Base-by-base conservation (phyloP, 2,797 vertebrate species). In the Microcaecilia unicolor region DNA sequence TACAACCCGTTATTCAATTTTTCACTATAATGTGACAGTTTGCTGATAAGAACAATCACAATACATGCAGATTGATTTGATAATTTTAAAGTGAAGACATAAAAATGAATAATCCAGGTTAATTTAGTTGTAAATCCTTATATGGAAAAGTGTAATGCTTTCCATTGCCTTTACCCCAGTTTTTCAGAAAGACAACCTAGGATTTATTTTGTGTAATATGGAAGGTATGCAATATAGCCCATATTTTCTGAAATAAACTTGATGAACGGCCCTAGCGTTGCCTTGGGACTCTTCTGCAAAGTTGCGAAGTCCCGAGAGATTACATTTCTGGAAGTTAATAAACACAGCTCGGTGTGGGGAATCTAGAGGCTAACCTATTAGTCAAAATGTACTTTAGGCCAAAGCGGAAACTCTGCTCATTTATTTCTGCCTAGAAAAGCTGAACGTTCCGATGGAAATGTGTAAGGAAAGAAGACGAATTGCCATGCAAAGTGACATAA, bases 351-450 rank as follows among this genome's bases (percentile, higher is more conserved):
- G 54, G 10, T 43, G 32, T 37, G 51, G 51, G 45, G 45, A n/a
- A 59, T 55, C 25, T 61, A 51, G 27, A 71, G 46, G 50, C 15
- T 57, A 62, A 54, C 57, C 74, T 80, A 82, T 85, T 84, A 87
- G 74, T 87, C 79, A 83, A 73, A 72, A 80, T 35, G 37, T 71
- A 74, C 67, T 86, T 60, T 64, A 76, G 76, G 72, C 67, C 72
- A 81, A 76, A 53, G 46, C 64, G 66, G 80, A 70, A 81, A 49
- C 47, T 59, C 47, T 69, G 48, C 69, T 84, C 74, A 80, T 83
- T 89, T 87, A 86, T 81, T 87, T 86, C 69, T 83, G 61, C 68
- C 74, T 77, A 72, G 77, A 69, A 76, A 56, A 69, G 28, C 62
- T 29, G 17, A 15, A 7, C 33, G 7, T 66, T 58, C 31, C 48